Percentiles rank a stretch among this genome's conserved stretches.
phyloP scores from a whole-genome alignment of 2,797 vertebrate genomes.

The Hoplostethus atlanticus region DNA sequence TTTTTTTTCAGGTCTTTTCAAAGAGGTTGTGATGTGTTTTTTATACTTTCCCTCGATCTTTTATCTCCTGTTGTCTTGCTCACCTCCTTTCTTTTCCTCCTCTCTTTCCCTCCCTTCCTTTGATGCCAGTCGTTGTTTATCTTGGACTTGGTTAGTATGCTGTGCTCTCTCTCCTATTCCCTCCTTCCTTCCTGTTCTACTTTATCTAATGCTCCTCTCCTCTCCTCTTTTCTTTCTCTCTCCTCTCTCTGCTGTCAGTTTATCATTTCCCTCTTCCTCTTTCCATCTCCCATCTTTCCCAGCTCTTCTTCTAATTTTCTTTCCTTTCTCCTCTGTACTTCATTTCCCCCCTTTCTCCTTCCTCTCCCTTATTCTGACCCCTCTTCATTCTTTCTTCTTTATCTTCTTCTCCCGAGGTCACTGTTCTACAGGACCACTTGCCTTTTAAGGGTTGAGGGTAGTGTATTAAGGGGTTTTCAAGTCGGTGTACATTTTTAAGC shows the following conservation, averaged over 20 bases:
- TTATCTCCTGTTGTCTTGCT: neutral
- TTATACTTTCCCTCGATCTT: neutral
- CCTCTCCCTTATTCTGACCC: neutral
- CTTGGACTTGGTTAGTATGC: slow-evolving; percentile 7
- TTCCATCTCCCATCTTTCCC: neutral
- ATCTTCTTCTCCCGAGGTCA: neutral
- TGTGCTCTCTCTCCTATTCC: neutral
- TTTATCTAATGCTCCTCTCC: neutral
- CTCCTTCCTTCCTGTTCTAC: neutral
- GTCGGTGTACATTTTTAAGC: neutral
- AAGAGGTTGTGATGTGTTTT: slow-evolving; percentile 28
- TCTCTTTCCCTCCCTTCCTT: neutral
- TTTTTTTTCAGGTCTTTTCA: slow-evolving; percentile 38
- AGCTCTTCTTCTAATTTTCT: neutral
- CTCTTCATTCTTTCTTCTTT: too few relatives aligned
- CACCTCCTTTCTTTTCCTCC: neutral
- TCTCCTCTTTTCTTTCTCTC: slow-evolving; percentile 4
- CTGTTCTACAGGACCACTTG: neutral
- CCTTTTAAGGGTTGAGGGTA: too few relatives aligned
- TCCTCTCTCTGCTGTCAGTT: slow-evolving; percentile 8
- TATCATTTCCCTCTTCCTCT: slow-evolving; percentile 6
- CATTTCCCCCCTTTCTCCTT: neutral
- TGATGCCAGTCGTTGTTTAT: slow-evolving; percentile 27
- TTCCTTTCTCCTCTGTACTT: too few relatives aligned
- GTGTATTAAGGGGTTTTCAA: too few relatives aligned